Conservation (phyloP, 2,888 invertebrate genomes). For the Hecatera dysodea region DNA sequence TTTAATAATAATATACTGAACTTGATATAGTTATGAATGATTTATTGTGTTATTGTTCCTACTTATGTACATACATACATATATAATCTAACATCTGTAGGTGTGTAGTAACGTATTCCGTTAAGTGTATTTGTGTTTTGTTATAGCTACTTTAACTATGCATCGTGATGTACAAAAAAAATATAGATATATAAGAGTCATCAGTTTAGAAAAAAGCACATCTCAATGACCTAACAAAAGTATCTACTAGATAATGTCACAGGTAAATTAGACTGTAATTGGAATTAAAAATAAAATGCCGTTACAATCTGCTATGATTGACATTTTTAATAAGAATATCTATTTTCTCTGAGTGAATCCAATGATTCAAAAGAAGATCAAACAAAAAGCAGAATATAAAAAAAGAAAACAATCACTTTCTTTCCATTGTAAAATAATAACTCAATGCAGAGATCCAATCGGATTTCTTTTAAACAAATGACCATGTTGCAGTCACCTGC, state of each 20-base stretch:
- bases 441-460: slow-evolving; percentile 76
- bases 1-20: slow-evolving; percentile 28
- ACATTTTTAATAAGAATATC: slow-evolving; percentile 26
- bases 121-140: slow-evolving; percentile 2
- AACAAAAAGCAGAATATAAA: slow-evolving; percentile 34
- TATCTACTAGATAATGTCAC: background rate
- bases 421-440: slow-evolving; percentile 77
- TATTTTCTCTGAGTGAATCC: slow-evolving; percentile 28
- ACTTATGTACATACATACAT: slow-evolving; percentile 40
- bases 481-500: slow-evolving; percentile 73
- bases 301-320: slow-evolving; percentile 26
- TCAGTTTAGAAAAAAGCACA: background rate
- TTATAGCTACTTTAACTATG: background rate
- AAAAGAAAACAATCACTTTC: slow-evolving; percentile 70
- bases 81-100: slow-evolving; percentile 19
- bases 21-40: slow-evolving; percentile 42
- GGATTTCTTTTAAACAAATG: slow-evolving; percentile 75
- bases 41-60: slow-evolving; percentile 36
- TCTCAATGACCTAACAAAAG: slow-evolving; percentile 2
- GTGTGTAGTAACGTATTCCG: background rate
- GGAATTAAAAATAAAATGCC: background rate
- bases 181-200: background rate
- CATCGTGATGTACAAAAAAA: background rate
- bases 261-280: slow-evolving; percentile 15
- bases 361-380: slow-evolving; percentile 52